These are phyloP conservation scores for Hylyphantes graminicola DNA, from an alignment of 1,140 invertebrate species.

Conservation along the genomic window DNA sequence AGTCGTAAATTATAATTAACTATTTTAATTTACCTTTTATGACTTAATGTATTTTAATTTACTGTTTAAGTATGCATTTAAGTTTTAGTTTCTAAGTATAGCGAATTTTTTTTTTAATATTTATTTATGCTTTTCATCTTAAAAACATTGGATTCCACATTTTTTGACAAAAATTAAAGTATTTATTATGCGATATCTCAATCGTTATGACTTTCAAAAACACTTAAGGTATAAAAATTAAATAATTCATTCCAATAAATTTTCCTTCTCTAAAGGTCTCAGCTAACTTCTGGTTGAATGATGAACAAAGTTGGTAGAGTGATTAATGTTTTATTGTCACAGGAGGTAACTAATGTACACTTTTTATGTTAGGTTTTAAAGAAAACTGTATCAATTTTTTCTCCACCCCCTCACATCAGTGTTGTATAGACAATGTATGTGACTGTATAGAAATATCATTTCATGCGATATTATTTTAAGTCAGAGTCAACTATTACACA, in stretches of 20 bases:
- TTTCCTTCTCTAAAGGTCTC: too few relatives aligned
- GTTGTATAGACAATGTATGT: conserved; percentile 58
- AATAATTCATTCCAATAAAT: neutral
- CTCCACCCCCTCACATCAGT: conserved; percentile 36
- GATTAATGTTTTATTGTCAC: conserved; percentile 1
- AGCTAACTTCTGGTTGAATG: conserved; percentile 16
- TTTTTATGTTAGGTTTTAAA: conserved; percentile 16
- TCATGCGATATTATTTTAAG: too few relatives aligned
- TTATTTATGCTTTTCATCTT: too few relatives aligned
- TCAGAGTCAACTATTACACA: too few relatives aligned
- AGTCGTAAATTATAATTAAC: too few relatives aligned
- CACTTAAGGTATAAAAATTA: neutral
- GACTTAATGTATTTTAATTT: too few relatives aligned
- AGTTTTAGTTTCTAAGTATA: too few relatives aligned
- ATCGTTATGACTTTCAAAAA: neutral
- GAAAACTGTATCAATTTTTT: conserved; percentile 19
- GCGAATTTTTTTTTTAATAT: too few relatives aligned
- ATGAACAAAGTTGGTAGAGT: neutral
- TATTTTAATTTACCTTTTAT: too few relatives aligned
- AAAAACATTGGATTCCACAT: neutral
- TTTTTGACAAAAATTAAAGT: neutral
- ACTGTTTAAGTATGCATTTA: too few relatives aligned
- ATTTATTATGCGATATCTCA: neutral
- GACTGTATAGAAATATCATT: conserved; percentile 47
- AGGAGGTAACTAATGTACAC: conserved; percentile 4